Percentiles rank a stretch among this genome's conserved stretches.
phyloP scores from a whole-genome alignment of 2,797 vertebrate species.

The Lycodopsis pacificus region DNA sequence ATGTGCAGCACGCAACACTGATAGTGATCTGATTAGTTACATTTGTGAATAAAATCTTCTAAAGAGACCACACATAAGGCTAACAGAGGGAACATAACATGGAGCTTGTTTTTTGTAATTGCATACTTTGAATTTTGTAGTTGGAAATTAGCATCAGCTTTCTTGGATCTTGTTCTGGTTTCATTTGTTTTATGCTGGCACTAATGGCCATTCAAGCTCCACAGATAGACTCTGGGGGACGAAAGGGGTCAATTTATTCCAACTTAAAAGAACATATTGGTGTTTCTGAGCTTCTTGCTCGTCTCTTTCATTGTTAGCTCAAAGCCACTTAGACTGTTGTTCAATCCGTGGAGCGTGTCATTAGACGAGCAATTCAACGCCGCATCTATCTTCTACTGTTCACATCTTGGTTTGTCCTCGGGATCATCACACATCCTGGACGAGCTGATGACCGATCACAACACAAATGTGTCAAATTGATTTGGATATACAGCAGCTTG shows the following conservation, averaged over 20 bases:
- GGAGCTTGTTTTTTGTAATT: constrained; percentile 48
- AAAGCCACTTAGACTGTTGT: constrained; percentile 27
- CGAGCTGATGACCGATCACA: constrained; percentile 26
- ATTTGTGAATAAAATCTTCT: constrained; percentile 27
- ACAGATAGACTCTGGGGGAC: constrained; percentile 33
- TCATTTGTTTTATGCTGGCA: constrained; percentile 52
- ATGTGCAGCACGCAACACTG: background rate
- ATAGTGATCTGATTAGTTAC: constrained; percentile 14
- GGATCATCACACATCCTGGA: constrained; percentile 7
- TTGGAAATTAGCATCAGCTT: constrained; percentile 58
- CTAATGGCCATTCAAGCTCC: constrained; percentile 53
- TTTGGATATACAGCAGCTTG: constrained; percentile 1
- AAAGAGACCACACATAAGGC: constrained; percentile 21
- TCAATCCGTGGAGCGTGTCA: constrained; percentile 24
- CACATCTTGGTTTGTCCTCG: background rate
- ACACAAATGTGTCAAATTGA: constrained; percentile 6
- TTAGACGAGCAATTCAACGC: constrained; percentile 4
- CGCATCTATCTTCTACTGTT: constrained; percentile 18
- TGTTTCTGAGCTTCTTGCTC: constrained; percentile 28
- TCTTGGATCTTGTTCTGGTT: constrained; percentile 41
- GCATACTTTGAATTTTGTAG: constrained; percentile 52
- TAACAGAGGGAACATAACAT: constrained; percentile 5
- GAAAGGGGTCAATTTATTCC: constrained; percentile 64
- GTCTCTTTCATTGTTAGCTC: constrained; percentile 38
- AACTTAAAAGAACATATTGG: constrained; percentile 40